Evolutionary conservation across 2,888 invertebrate species (phyloP).

Genomic region (Galerucella pusilla): DNA sequence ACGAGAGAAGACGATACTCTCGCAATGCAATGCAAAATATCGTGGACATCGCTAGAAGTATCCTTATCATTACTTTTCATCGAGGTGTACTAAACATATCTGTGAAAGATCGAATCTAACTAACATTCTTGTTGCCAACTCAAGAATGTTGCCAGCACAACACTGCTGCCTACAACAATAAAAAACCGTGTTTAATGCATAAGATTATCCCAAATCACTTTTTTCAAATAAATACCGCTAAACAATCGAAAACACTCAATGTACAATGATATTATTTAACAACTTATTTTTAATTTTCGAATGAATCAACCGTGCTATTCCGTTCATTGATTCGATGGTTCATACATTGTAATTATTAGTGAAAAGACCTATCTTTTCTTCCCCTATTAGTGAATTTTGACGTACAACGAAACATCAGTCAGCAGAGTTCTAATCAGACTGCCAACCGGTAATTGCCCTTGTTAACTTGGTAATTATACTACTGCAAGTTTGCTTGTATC

Average conservation of each 20-base stretch:
- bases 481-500: slow-evolving; percentile 61
- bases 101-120: too few relatives aligned
- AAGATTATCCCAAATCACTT: too few relatives aligned
- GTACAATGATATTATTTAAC: not conserved
- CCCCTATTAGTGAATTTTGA: slow-evolving; percentile 52
- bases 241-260: not conserved
- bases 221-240: not conserved
- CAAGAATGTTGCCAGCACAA: too few relatives aligned
- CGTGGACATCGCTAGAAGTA: too few relatives aligned
- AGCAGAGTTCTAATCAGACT: slow-evolving; percentile 59
- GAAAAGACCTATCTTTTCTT: slow-evolving; percentile 39
- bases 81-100: too few relatives aligned
- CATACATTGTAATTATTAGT: slow-evolving; percentile 45
- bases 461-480: slow-evolving; percentile 58
- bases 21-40: too few relatives aligned
- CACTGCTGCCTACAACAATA: too few relatives aligned
- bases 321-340: slow-evolving; percentile 56
- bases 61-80: too few relatives aligned
- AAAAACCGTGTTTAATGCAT: too few relatives aligned
- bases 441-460: slow-evolving; percentile 59
- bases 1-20: too few relatives aligned
- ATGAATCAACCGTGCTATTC: slow-evolving; percentile 24
- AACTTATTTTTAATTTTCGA: not conserved
- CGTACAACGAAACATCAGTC: slow-evolving; percentile 52
- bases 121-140: too few relatives aligned